Evolutionary conservation across 2,113 vertebrate species (phyloP), one percentile per base, ranked within the genome.

Genomic region (Tenebrosternarchus preto): DNA sequence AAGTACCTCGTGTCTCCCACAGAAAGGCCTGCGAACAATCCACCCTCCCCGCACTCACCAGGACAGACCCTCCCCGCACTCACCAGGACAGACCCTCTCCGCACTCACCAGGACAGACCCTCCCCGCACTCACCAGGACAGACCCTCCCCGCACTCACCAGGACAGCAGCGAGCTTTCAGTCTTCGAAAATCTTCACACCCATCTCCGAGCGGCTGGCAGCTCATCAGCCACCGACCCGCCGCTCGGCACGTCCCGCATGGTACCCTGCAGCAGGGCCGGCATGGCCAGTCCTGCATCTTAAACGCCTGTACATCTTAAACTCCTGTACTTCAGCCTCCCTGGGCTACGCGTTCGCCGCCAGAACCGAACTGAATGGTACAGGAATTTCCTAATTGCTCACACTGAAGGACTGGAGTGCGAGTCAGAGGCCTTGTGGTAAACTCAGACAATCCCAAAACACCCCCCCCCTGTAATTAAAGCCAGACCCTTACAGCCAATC

Each of bases 351-450:
- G 78, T 85, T 67, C 84, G 66, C 76, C 67, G 75, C 61, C 80
- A 66, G 68, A 74, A 59, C 73, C 74, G 55, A 39, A 36, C 64
- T 85, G 86, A 85, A 86, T 55, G 46, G 73, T 76, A 53, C 69
- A 79, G 76, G 80, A 81, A 86, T 86, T 86, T 85, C 85, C 80
- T 86, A 89, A 89, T 89, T 86, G 83, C 78, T 76, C 64, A 82
- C 66, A 71, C 78, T 80, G 82, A 74, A 81, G 79, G 73, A 80
- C 83, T 85, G 80, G 19, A 72, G 78, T 76, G 85, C 84, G 82
- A 81, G 71, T 73, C 78, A 80, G 53, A 81, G 73, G 73, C 80
- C 77, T 66, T 53, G 71, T 55, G 73, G 61, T 82, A 84, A 82
- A 80, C 80, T 85, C 78, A 85, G 63, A 64, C 81, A 82, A 80